Percentiles rank a stretch among this genome's conserved stretches.
Evolutionary conservation across 1,140 invertebrate genomes (phyloP).

Genomic region (Eriosoma lanigerum): DNA sequence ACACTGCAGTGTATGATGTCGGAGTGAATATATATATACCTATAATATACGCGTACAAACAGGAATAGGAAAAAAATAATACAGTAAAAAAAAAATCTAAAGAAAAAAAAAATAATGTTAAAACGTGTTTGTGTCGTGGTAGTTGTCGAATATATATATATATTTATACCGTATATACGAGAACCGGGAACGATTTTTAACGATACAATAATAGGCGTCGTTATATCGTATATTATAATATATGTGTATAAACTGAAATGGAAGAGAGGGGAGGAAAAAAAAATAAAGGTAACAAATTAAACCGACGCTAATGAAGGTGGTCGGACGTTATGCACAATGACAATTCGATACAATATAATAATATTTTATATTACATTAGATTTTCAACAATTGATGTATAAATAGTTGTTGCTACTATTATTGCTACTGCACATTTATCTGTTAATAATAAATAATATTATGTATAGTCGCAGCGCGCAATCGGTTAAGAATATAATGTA

Average conservation of each 20-base stretch:
- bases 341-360: too few species aligned
- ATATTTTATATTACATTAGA: not conserved
- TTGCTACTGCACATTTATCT: not conserved
- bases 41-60: not conserved
- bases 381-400: too few species aligned
- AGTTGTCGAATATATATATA: not conserved
- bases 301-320: slow-evolving; percentile 6
- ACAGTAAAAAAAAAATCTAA: slow-evolving; percentile 1
- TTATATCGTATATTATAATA: too few species aligned
- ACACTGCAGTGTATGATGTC: too few species aligned
- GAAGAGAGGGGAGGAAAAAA: not conserved
- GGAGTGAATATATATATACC: too few species aligned
- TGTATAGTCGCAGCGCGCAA: too few species aligned
- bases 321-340: not conserved
- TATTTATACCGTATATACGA: too few species aligned
- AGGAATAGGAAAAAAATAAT: slow-evolving; percentile 20
- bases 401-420: too few species aligned
- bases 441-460: too few species aligned
- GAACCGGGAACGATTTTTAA: slow-evolving; percentile 28
- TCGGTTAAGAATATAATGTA: too few species aligned
- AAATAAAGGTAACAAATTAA: slow-evolving; percentile 22
- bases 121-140: not conserved
- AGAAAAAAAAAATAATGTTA: too few species aligned
- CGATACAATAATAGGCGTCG: slow-evolving; percentile 41
- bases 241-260: too few species aligned